A percentile compares a stretch with the other conserved stretches of the same genome.
These are phyloP conservation scores for Xestoiulus laeticollis DNA, from an alignment of 2,888 invertebrate genomes.

Conservation along the genomic window DNA sequence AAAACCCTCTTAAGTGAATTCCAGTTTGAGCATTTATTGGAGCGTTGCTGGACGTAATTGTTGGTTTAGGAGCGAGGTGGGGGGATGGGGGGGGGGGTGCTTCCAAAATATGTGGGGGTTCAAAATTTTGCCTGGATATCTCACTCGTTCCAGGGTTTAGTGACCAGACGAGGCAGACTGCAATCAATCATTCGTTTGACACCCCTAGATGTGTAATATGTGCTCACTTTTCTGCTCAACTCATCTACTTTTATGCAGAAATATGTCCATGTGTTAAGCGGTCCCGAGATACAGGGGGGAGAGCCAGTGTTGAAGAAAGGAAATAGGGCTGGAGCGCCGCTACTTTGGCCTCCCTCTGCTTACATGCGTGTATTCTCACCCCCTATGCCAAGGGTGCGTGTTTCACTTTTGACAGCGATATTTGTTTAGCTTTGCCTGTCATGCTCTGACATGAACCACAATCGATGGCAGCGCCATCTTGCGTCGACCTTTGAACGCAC, in stretches of 20 bases:
- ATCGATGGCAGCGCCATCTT: conserved; percentile 18
- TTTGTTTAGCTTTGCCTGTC: conserved; percentile 37
- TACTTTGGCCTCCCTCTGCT: conserved; percentile 23
- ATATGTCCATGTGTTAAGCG: conserved; percentile 34
- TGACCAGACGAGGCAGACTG: conserved; percentile 34
- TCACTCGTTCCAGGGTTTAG: conserved; percentile 33
- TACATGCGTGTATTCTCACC: conserved; percentile 37
- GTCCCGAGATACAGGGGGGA: neutral
- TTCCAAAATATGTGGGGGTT: conserved; percentile 27
- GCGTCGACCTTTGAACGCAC: conserved; percentile 18
- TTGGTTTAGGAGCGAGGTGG: conserved; percentile 18
- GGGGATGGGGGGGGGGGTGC: neutral
- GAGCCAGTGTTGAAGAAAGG: neutral
- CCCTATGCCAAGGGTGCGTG: conserved; percentile 25
- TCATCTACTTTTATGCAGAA: conserved; percentile 37
- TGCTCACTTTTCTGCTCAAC: conserved; percentile 34
- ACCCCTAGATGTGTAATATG: conserved; percentile 28
- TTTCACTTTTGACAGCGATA: conserved; percentile 27
- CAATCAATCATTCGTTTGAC: conserved; percentile 33
- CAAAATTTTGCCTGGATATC: neutral
- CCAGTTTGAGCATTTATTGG: conserved; percentile 23
- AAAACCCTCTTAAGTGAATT: conserved; percentile 29
- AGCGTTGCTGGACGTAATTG: conserved; percentile 34
- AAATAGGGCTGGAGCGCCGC: conserved; percentile 34
- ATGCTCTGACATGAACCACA: conserved; percentile 37